Conservation (phyloP, 2,113 vertebrate genomes). For the Bombycilla garrulus region DNA sequence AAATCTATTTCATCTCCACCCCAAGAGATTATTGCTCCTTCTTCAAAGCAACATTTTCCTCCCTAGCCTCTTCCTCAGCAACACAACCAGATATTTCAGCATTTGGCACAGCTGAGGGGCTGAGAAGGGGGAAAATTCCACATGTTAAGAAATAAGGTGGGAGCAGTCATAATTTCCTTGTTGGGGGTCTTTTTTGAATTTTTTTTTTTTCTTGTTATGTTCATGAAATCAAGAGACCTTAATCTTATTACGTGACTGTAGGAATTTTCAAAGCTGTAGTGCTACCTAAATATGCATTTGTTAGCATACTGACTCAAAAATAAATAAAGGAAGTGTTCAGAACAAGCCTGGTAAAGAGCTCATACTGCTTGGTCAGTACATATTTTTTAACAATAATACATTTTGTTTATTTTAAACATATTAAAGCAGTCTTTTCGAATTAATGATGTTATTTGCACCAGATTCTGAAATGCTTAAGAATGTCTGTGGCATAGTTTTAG, state of each 20-base stretch:
- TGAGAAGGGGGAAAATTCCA: background rate
- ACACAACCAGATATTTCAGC: background rate
- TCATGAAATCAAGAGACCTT: background rate
- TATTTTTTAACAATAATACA: background rate
- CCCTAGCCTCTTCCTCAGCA: background rate
- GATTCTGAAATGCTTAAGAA: background rate
- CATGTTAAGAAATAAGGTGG: background rate
- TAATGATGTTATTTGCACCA: background rate
- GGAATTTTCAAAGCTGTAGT: background rate
- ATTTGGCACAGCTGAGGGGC: background rate
- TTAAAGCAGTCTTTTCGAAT: background rate
- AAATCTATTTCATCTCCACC: background rate
- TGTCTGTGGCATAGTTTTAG: background rate
- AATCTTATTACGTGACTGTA: background rate
- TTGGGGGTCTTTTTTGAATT: fast-evolving
- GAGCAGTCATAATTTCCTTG: background rate
- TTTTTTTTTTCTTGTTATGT: background rate
- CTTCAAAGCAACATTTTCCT: background rate
- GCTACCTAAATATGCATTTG: background rate
- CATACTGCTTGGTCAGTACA: background rate
- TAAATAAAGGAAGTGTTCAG: background rate
- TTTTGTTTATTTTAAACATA: background rate
- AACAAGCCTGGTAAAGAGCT: background rate
- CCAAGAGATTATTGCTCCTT: background rate
- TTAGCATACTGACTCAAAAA: background rate